Evolutionary conservation across 2,888 invertebrate genomes (phyloP), one percentile per base, ranked within the genome.

Genomic region (Adineta ricciae): DNA sequence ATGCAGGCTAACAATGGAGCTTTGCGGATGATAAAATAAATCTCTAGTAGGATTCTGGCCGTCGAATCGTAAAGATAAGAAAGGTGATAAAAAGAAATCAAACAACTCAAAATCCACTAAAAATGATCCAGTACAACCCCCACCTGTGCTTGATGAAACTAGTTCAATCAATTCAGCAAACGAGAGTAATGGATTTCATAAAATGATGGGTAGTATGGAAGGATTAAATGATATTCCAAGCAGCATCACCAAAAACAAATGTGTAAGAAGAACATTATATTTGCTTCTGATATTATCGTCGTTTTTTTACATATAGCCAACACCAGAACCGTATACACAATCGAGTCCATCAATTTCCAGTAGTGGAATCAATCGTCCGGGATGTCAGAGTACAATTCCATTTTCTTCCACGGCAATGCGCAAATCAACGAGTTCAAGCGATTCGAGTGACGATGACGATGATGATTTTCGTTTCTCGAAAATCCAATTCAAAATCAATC

Each of bases 301-400:
- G 8, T 21, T 73, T 3, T 9, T 3, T 36, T 38, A 16, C 46
- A 11, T 46, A 46, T 46, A 78, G 78, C 41, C 78, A 78, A 78
- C 78, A 78, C 78, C 78, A 0, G 78, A 78, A 78, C 78, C 78
- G n/a, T 41, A 78, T 41, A 78, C n/a, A 11, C 41, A 41, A 78
- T 38, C 38, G n/a, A 78, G n/a, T n/a, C n/a, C 41, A 9, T n/a
- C n/a, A 2, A 38, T 41, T 41, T 11, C 38, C 1, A 24, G 9
- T 41, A 41, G 2, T 78, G n/a, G n/a, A 24, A 78, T 41, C 3
- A 38, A 41, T 78, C 73, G 41, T 21, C 38, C 41, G 3, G n/a
- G 24, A 21, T 78, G 73, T 78, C 78, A 78, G 41, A 78, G 78
- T 78, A 78, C 41, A 41, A 78, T 41, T 19, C 78, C 78, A 78